Evolutionary conservation across 2,113 vertebrate genomes (phyloP).

Genomic region (Gasterosteus nipponicus): DNA sequence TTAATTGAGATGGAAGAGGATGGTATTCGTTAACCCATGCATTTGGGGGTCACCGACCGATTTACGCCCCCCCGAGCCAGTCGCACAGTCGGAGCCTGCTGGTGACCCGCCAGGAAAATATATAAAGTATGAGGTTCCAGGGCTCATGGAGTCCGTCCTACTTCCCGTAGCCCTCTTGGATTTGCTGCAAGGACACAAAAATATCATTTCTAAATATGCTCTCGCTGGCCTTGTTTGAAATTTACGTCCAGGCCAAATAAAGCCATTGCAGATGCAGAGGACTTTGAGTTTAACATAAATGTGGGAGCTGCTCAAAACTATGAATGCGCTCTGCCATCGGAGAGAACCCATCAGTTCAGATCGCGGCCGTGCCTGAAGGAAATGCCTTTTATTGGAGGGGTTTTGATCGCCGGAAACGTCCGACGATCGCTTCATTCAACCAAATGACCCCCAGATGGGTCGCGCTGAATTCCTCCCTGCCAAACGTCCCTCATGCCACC

Average conservation of each 20-base stretch:
- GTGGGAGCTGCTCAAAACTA: constrained; percentile 15
- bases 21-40: constrained; percentile 67
- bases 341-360: background rate
- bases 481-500: constrained; percentile 55
- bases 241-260: constrained; percentile 48
- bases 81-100: constrained; percentile 29
- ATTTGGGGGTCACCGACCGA: constrained; percentile 55
- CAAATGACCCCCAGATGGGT: constrained; percentile 62
- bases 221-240: constrained; percentile 53
- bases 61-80: constrained; percentile 29
- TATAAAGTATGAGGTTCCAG: constrained; percentile 46
- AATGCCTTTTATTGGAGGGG: background rate
- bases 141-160: constrained; percentile 54
- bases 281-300: constrained; percentile 44
- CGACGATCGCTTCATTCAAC: constrained; percentile 38
- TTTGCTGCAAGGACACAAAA: constrained; percentile 38
- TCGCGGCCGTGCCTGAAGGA: background rate
- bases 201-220: constrained; percentile 45
- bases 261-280: constrained; percentile 52
- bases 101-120: constrained; percentile 64
- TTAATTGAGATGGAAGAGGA: constrained; percentile 60
- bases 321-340: constrained; percentile 14
- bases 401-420: constrained; percentile 34
- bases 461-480: constrained; percentile 36
- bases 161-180: constrained; percentile 46